Evolutionary conservation across 1,140 invertebrate genomes (phyloP).

Genomic region (Tetramorium simillimum): DNA sequence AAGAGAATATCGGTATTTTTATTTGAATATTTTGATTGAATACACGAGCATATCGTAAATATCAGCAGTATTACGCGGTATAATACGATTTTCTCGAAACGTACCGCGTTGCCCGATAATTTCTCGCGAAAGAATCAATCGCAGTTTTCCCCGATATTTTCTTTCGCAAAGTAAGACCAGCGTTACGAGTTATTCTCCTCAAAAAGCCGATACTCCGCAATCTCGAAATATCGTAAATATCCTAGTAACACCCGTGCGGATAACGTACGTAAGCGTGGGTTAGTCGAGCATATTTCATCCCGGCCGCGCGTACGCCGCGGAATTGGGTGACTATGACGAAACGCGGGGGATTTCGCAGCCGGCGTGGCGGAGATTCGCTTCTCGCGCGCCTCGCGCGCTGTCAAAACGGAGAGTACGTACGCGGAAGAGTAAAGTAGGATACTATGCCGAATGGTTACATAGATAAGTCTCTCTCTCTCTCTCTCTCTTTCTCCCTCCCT

Average conservation of each 20-base stretch:
- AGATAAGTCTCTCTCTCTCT: conserved; percentile 17
- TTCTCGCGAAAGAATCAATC: conserved; percentile 5
- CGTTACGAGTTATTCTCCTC: conserved; percentile 6
- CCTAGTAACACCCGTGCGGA: conserved; percentile 29
- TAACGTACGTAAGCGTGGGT: conserved; percentile 27
- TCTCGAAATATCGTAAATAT: conserved; percentile 53
- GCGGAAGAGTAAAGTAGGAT: conserved; percentile 49
- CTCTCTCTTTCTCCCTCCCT: not conserved
- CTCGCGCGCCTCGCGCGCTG: not conserved
- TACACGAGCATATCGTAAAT: not conserved
- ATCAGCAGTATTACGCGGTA: too few relatives aligned
- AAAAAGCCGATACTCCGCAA: conserved; percentile 44
- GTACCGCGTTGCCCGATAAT: not conserved
- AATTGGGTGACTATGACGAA: conserved; percentile 52
- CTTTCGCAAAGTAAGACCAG: too few relatives aligned
- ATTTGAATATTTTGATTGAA: not conserved
- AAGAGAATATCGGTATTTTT: not conserved
- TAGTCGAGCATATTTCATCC: conserved; percentile 42
- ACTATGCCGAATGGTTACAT: conserved; percentile 55
- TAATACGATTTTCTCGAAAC: not conserved
- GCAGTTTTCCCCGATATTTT: not conserved
- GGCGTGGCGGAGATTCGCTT: conserved; percentile 32
- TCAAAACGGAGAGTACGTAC: conserved; percentile 27
- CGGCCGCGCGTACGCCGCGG: not conserved
- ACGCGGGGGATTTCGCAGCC: conserved; percentile 35